Conservation (phyloP, 1,140 invertebrate species). For the Drosophila kepulauana region DNA sequence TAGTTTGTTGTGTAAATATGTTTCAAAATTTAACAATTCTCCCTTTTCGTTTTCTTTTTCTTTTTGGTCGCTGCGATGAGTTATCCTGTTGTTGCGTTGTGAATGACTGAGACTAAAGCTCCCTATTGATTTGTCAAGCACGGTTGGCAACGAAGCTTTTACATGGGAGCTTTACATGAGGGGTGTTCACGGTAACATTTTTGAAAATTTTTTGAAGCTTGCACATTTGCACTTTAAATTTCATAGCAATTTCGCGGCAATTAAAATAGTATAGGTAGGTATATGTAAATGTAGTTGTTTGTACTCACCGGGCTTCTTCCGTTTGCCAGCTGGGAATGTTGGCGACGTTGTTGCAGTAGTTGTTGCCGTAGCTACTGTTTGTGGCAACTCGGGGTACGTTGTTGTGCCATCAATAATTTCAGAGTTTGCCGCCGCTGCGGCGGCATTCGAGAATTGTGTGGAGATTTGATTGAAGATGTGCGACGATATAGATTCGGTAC, state of each 20-base stretch:
- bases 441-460: constrained; percentile 76
- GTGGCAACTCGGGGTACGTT: constrained; percentile 54
- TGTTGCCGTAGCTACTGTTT: constrained; percentile 12
- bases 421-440: constrained; percentile 67
- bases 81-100: constrained; percentile 76
- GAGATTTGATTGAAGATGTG: constrained; percentile 75
- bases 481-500: constrained; percentile 76
- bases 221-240: constrained; percentile 10
- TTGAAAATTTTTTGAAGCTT: constrained; percentile 7
- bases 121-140: constrained; percentile 72
- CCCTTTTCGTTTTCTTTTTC: not conserved
- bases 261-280: too few species aligned
- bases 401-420: constrained; percentile 78
- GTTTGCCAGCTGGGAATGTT: constrained; percentile 10
- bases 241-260: not conserved
- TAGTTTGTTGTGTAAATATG: constrained; percentile 12
- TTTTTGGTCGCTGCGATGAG: constrained; percentile 24
- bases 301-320: constrained; percentile 73
- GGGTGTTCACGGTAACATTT: constrained; percentile 44
- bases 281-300: not conserved
- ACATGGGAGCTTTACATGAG: constrained; percentile 31
- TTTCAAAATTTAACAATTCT: constrained; percentile 2
- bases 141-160: constrained; percentile 45
- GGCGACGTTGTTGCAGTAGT: not conserved
- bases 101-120: constrained; percentile 65